Conservation (phyloP, 1,140 invertebrate species). For the Papilio dardanus region DNA sequence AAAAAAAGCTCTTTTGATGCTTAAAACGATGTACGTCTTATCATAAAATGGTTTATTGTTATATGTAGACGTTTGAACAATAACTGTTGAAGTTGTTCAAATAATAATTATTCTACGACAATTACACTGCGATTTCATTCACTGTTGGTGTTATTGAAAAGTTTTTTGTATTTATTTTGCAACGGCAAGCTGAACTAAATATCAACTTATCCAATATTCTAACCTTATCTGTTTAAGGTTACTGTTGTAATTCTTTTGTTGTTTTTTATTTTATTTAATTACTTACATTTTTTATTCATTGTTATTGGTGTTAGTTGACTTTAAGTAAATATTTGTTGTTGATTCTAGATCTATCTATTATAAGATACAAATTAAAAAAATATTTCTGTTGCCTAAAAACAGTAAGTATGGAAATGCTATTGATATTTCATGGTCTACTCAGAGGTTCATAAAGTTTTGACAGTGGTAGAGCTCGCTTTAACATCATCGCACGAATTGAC, state of each 20-base stretch:
- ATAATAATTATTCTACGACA: constrained; percentile 7
- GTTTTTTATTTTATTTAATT: constrained; percentile 8
- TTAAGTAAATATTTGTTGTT: neutral
- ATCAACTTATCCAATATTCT: constrained; percentile 25
- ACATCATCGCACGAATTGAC: too few species aligned
- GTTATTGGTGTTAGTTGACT: neutral
- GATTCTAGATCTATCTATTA: too few species aligned
- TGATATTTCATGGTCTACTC: too few species aligned
- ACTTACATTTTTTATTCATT: constrained; percentile 33
- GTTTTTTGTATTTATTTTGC: constrained; percentile 9
- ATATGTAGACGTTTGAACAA: neutral
- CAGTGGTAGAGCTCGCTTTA: too few species aligned
- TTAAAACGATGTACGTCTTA: neutral
- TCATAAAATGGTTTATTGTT: neutral
- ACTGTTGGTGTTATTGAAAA: constrained; percentile 6
- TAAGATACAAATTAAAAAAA: too few species aligned
- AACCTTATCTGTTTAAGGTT: constrained; percentile 27
- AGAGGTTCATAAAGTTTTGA: too few species aligned
- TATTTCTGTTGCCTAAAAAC: too few species aligned
- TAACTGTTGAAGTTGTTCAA: too few species aligned
- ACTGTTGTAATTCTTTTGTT: constrained; percentile 30
- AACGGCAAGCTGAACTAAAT: constrained; percentile 6
- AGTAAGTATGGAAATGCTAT: too few species aligned
- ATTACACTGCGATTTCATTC: constrained; percentile 1
- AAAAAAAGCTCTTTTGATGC: too few species aligned